A percentile compares a stretch with the other conserved stretches of the same genome.
phyloP scores from a whole-genome alignment of 2,113 vertebrate genomes.

The Rhinolophus ferrumequinum region DNA sequence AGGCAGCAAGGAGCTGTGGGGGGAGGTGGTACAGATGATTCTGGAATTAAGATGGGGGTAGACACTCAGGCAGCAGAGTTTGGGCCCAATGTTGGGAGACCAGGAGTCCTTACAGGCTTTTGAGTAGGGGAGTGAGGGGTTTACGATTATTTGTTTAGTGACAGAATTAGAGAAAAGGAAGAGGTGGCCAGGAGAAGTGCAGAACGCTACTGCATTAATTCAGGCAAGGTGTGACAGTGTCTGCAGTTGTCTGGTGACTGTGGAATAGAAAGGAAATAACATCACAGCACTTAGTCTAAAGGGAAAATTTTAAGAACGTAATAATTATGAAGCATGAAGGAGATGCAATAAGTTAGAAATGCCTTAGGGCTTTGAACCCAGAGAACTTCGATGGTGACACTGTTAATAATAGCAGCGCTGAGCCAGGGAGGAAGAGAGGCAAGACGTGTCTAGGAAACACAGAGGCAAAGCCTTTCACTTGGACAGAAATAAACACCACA shows the following conservation, averaged over 20 bases:
- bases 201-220: background rate
- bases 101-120: background rate
- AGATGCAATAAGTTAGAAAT: background rate
- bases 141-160: background rate
- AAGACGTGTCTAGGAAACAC: background rate
- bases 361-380: background rate
- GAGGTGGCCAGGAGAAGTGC: background rate
- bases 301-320: background rate
- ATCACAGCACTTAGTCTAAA: background rate
- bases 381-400: background rate
- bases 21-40: background rate
- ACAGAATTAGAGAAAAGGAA: background rate
- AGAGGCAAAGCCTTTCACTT: background rate
- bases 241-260: background rate
- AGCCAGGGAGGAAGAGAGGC: background rate
- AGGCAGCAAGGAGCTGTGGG: rapidly evolving
- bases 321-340: background rate
- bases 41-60: background rate
- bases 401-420: background rate
- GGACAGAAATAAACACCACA: background rate
- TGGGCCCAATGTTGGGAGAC: background rate
- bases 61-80: background rate
- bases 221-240: background rate
- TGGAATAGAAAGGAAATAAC: background rate
- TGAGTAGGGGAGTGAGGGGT: rapidly evolving